These are phyloP conservation scores for Trimorus sp. DNA, from an alignment of 2,888 invertebrate species.

Conservation along the genomic window DNA sequence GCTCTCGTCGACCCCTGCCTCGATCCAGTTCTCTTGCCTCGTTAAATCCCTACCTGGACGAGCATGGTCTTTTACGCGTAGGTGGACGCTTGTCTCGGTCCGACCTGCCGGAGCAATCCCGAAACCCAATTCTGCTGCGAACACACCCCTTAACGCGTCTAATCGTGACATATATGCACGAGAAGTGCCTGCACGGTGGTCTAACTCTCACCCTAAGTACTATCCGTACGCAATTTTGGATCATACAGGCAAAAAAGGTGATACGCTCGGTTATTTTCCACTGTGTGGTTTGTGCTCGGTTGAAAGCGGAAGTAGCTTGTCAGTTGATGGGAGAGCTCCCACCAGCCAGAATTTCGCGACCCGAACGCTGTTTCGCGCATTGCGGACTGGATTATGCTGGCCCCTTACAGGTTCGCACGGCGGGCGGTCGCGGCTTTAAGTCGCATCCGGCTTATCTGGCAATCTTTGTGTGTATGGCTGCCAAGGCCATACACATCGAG, in stretches of 20 bases:
- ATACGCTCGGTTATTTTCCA: neutral
- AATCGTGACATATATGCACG: neutral
- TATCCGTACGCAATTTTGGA: constrained; percentile 1
- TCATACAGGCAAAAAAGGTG: neutral
- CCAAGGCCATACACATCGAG: neutral
- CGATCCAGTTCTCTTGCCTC: neutral
- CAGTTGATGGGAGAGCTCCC: neutral
- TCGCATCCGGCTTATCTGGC: too few relatives aligned
- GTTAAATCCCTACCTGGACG: neutral
- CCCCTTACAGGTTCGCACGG: too few relatives aligned
- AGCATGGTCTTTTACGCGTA: too few relatives aligned
- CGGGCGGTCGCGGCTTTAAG: too few relatives aligned
- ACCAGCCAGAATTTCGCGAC: too few relatives aligned
- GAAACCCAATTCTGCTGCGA: neutral
- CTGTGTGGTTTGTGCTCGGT: neutral
- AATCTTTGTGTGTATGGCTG: too few relatives aligned
- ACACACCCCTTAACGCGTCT: neutral
- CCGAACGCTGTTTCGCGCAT: too few relatives aligned
- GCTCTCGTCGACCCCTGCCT: neutral
- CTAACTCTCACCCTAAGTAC: constrained; percentile 17
- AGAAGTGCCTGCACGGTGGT: constrained; percentile 21
- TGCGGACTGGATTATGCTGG: too few relatives aligned
- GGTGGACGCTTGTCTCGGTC: too few relatives aligned
- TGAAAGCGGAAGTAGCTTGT: too few relatives aligned
- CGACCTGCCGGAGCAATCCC: neutral